Evolutionary conservation across 2,113 vertebrate species (phyloP).

Genomic region (Halcyon malimbica): DNA sequence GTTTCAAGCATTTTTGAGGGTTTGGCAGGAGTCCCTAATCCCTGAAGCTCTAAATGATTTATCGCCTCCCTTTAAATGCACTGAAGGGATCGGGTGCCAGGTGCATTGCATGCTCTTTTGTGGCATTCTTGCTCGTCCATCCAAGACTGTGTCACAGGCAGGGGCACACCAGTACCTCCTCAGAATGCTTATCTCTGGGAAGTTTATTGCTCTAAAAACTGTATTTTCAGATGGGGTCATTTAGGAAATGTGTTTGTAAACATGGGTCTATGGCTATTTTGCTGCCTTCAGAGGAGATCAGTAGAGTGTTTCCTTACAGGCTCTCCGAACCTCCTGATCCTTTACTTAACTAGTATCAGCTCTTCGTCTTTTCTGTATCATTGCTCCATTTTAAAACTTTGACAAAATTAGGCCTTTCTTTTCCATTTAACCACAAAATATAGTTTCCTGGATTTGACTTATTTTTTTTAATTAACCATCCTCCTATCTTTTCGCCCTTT

Average conservation of each 20-base stretch:
- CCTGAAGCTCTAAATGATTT: slow-evolving; percentile 49
- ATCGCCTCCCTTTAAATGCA: background rate
- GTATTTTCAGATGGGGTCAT: background rate
- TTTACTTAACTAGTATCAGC: background rate
- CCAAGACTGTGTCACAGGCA: background rate
- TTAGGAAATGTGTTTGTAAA: background rate
- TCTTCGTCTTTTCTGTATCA: background rate
- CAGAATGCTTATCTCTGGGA: background rate
- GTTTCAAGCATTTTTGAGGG: slow-evolving; percentile 55
- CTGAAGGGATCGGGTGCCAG: background rate
- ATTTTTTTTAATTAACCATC: background rate
- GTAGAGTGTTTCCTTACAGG: background rate
- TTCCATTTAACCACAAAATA: background rate
- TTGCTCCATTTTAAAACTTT: background rate
- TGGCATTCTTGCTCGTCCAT: background rate
- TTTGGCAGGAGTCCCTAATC: slow-evolving; percentile 58
- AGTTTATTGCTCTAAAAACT: background rate
- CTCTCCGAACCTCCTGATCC: background rate
- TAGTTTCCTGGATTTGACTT: background rate
- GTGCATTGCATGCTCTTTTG: background rate
- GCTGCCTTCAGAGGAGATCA: background rate
- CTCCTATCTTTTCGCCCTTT: background rate
- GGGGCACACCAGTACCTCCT: background rate
- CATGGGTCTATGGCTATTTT: background rate
- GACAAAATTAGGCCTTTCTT: background rate